phyloP scores from a whole-genome alignment of 2,888 invertebrate genomes.

The Tuta absoluta region DNA sequence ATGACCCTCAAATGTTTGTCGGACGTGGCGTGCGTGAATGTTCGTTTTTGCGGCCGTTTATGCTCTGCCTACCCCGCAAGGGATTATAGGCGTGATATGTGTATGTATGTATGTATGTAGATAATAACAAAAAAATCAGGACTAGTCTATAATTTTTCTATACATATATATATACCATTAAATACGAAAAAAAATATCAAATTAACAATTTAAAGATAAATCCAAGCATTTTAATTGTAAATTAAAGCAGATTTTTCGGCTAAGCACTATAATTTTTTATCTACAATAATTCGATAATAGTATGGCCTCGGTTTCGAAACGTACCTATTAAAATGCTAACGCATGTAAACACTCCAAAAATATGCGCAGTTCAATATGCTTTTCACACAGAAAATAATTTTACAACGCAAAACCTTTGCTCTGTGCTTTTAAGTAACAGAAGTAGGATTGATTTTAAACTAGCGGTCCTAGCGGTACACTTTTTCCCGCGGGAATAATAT shows the following conservation, averaged over 20 bases:
- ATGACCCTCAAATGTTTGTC: no score
- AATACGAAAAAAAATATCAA: neutral
- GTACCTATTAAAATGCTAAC: conserved; percentile 43
- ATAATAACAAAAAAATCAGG: no score
- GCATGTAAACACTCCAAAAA: conserved; percentile 18
- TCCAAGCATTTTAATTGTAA: conserved; percentile 19
- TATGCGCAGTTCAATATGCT: conserved; percentile 25
- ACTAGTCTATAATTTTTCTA: neutral
- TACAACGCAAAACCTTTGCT: conserved; percentile 44
- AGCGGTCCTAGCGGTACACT: no score
- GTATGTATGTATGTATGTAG: no score
- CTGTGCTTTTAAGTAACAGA: conserved; percentile 26
- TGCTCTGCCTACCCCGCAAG: no score
- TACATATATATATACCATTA: neutral
- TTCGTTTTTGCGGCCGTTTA: no score
- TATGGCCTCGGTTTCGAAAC: conserved; percentile 49
- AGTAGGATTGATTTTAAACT: neutral
- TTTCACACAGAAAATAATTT: conserved; percentile 14
- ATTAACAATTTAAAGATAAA: neutral
- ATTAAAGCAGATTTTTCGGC: conserved; percentile 26
- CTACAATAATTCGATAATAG: conserved; percentile 43
- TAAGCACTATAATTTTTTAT: conserved; percentile 30
- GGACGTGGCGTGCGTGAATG: no score
- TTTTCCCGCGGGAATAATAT: no score
- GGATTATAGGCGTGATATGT: no score